Evolutionary conservation across 2,797 vertebrate species (phyloP), one percentile per base, ranked within the genome.

Genomic region (Myotis myotis): DNA sequence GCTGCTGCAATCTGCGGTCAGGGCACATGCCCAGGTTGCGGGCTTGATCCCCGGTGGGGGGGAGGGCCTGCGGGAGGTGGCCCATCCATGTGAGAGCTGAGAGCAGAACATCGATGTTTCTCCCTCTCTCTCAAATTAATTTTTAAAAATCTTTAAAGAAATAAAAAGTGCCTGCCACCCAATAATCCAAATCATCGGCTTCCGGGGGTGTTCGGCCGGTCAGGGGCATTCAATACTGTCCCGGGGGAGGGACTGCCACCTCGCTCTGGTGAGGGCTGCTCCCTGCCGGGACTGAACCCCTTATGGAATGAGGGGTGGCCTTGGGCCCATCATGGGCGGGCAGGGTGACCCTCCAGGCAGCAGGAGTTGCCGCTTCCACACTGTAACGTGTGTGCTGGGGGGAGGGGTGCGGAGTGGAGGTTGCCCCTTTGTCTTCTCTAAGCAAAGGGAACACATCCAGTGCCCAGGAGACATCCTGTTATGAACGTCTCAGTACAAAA

Each of bases 401-500:
- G 28, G 15, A 2, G 53, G 22, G 53, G 17, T 33, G 11, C 1
- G 1, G 23, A 20, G 25, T 3, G 3, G 19, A 51, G 23, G 5
- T 11, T 66, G 55, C 51, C 30, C 33, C 36, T 93, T 57, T 51
- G 20, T 87, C 66, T 80, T 70, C 23, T 33, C 28, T 22, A 23
- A 66, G 41, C 38, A 64, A 38, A 85, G 22, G 15, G 33, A 81
- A 47, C 36, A 49, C 8, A 22, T 5, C 53, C 33, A 16, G 5
- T 12, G 22, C 19, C 79, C 57, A 51, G 12, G 17, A 60, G 60
- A 30, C 25, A 55, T 2, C 36, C 57, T 36, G 41, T n/a, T 44
- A 8, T 44, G 68, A 81, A 38, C 30, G 36, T 68, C 81, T 89
- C 22, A 9, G 60, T 23, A 60, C 53, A 94, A 51, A 87, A 81